These are phyloP conservation scores for Ostrea edulis DNA, from an alignment of 1,140 invertebrate species.

Conservation along the genomic window DNA sequence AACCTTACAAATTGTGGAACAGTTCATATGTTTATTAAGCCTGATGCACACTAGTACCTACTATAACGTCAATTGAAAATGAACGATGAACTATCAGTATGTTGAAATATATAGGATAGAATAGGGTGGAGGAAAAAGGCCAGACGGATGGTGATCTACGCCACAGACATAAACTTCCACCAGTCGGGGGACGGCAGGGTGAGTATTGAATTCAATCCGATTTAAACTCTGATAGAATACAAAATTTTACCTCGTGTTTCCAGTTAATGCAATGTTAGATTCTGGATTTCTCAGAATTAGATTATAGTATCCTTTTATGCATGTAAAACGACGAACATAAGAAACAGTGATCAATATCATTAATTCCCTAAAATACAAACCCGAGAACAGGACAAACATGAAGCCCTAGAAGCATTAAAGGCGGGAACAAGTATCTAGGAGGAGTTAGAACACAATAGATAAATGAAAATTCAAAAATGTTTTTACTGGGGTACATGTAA, in stretches of 20 bases:
- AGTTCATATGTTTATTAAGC: no score
- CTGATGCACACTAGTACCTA: no score
- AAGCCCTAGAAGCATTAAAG: not conserved
- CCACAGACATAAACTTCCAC: conserved; percentile 98
- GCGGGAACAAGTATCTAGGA: not conserved
- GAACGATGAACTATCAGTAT: no score
- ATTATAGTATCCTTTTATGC: not conserved
- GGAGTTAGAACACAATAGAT: no score
- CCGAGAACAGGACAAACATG: not conserved
- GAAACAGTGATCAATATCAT: not conserved
- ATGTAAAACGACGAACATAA: not conserved
- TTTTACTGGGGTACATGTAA: no score
- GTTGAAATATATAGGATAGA: conserved; percentile 58
- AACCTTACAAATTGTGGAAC: no score
- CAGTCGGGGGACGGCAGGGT: conserved; percentile 98
- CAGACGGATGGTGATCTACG: conserved; percentile 95
- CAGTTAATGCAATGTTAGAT: not conserved
- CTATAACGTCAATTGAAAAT: no score
- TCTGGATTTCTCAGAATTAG: not conserved
- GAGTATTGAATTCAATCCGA: not conserved
- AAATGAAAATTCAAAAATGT: no score
- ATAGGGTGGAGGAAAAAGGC: conserved; percentile 93
- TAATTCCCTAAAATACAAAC: not conserved
- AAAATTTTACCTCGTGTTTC: not conserved
- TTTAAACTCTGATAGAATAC: no score